Evolutionary conservation across 2,113 vertebrate species (phyloP).

Genomic region (Solenodon paradoxus): DNA sequence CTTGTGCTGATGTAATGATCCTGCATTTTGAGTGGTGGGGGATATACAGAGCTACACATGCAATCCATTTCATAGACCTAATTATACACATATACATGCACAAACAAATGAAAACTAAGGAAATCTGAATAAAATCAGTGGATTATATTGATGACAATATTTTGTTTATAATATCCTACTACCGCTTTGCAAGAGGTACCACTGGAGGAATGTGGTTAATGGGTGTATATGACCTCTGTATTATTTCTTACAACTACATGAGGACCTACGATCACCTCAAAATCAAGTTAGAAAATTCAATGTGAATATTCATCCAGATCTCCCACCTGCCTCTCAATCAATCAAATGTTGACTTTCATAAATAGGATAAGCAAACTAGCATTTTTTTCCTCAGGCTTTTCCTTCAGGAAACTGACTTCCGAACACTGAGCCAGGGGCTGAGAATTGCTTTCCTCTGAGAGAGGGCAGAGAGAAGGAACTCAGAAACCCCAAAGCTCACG

Average conservation of each 20-base stretch:
- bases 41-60: neutral
- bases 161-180: neutral
- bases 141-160: neutral
- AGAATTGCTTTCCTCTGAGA: neutral
- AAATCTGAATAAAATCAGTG: neutral
- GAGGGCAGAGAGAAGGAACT: neutral
- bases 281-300: neutral
- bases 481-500: neutral
- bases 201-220: neutral
- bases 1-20: neutral
- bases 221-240: neutral
- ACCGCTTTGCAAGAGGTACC: neutral
- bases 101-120: neutral
- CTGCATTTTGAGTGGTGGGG: neutral
- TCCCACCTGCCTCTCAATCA: neutral
- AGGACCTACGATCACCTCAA: neutral
- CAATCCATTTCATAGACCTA: neutral
- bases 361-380: neutral
- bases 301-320: neutral
- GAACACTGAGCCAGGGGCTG: neutral
- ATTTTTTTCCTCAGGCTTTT: neutral
- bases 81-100: neutral
- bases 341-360: neutral
- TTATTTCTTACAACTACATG: neutral
- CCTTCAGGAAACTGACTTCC: neutral